phyloP scores from a whole-genome alignment of 2,797 vertebrate species.

The Galago senegalensis region DNA sequence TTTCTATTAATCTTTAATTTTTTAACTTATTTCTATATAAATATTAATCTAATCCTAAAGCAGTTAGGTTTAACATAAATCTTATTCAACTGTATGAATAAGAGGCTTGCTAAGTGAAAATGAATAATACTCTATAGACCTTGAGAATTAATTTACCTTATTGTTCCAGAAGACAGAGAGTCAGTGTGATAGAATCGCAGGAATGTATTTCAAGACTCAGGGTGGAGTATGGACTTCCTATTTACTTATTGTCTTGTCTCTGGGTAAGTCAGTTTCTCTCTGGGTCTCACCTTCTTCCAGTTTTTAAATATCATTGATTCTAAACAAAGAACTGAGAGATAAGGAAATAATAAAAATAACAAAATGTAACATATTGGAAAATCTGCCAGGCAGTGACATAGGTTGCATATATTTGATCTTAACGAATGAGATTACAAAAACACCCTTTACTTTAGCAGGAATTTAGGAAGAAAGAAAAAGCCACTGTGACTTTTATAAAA shows the following conservation, averaged over 20 bases:
- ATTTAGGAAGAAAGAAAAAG: slow-evolving; percentile 58
- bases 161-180: not conserved
- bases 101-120: not conserved
- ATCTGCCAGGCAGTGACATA: not conserved
- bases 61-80: slow-evolving; percentile 46
- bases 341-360: slow-evolving; percentile 55
- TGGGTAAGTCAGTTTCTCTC: slow-evolving; percentile 55
- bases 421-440: slow-evolving; percentile 63
- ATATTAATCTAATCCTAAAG: slow-evolving; percentile 38
- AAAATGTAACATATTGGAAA: slow-evolving; percentile 50
- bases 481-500: slow-evolving; percentile 68
- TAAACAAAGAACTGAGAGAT: slow-evolving; percentile 66
- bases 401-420: slow-evolving; percentile 2
- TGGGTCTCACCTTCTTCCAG: slow-evolving; percentile 14
- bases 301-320: slow-evolving; percentile 68
- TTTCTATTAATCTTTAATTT: slow-evolving; percentile 55
- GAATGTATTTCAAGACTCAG: not conserved
- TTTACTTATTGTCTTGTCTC: slow-evolving; percentile 50
- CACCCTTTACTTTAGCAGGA: slow-evolving; percentile 59
- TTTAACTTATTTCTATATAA: slow-evolving; percentile 34
- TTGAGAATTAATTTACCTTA: not conserved
- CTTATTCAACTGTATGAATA: not conserved
- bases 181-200: not conserved
- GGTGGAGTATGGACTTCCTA: slow-evolving; percentile 29
- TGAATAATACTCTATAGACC: not conserved